A percentile compares a stretch with the other conserved stretches of the same genome.
These are phyloP conservation scores for Caloenas nicobarica DNA, from an alignment of 2,113 vertebrate genomes.

Conservation along the genomic window DNA sequence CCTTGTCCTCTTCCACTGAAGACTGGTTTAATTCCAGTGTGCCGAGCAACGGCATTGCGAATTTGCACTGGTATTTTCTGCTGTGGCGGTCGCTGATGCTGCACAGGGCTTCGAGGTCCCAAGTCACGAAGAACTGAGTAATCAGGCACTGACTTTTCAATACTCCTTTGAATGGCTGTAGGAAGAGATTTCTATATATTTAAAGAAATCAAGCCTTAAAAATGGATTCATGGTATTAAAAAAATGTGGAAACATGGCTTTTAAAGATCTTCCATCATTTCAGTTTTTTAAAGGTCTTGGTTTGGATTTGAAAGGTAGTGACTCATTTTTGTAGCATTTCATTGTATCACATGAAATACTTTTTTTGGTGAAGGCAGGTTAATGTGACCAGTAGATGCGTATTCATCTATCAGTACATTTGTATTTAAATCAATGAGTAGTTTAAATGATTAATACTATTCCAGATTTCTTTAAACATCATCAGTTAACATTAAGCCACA, in stretches of 20 bases:
- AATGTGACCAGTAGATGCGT: not conserved
- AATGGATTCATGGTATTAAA: not conserved
- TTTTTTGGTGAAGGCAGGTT: slow-evolving; percentile 15
- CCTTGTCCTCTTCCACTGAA: not conserved
- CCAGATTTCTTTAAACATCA: slow-evolving; percentile 22
- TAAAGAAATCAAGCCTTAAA: not conserved
- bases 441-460: slow-evolving; percentile 48
- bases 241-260: not conserved
- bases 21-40: not conserved
- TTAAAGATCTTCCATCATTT: not conserved
- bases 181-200: not conserved
- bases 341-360: not conserved
- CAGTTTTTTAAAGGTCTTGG: not conserved
- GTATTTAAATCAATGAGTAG: slow-evolving; percentile 6
- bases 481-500: not conserved
- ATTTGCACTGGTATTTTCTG: not conserved
- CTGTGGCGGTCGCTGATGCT: not conserved
- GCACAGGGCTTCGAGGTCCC: not conserved
- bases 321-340: slow-evolving; percentile 29
- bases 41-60: not conserved
- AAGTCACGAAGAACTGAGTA: not conserved
- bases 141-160: not conserved
- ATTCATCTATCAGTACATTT: slow-evolving; percentile 16
- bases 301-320: slow-evolving; percentile 14
- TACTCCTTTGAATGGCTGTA: not conserved